phyloP scores from a whole-genome alignment of 2,113 vertebrate genomes.

The Myanophis thanlyinensis region DNA sequence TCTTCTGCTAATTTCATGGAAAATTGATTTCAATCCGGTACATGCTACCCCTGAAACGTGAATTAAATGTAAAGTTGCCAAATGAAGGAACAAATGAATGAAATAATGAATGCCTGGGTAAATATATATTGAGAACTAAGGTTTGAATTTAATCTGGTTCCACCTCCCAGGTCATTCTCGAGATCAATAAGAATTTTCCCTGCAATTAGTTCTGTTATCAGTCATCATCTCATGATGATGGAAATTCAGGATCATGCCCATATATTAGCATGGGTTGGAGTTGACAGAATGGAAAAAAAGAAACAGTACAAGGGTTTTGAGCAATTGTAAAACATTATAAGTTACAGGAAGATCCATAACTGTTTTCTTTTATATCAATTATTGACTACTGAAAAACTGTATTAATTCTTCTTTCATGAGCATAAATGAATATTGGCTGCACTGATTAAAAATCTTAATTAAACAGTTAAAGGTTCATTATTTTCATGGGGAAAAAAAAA shows the following conservation, averaged over 20 bases:
- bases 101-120: neutral
- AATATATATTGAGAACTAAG: neutral
- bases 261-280: neutral
- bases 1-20: neutral
- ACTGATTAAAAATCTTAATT: slow-evolving; percentile 5
- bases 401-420: neutral
- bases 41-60: neutral
- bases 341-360: neutral
- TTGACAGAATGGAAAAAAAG: neutral
- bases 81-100: neutral
- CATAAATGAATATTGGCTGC: neutral
- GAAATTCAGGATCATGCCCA: neutral
- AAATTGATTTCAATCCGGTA: neutral
- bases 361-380: slow-evolving; percentile 12
- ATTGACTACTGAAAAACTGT: neutral
- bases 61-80: neutral
- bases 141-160: neutral
- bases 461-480: slow-evolving; percentile 3
- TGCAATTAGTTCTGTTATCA: neutral
- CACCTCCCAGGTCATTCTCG: neutral
- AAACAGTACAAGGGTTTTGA: neutral
- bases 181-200: neutral
- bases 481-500: neutral
- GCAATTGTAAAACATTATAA: neutral
- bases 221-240: neutral